Evolutionary conservation across 1,140 invertebrate genomes (phyloP).

Genomic region (Formica selysi): DNA sequence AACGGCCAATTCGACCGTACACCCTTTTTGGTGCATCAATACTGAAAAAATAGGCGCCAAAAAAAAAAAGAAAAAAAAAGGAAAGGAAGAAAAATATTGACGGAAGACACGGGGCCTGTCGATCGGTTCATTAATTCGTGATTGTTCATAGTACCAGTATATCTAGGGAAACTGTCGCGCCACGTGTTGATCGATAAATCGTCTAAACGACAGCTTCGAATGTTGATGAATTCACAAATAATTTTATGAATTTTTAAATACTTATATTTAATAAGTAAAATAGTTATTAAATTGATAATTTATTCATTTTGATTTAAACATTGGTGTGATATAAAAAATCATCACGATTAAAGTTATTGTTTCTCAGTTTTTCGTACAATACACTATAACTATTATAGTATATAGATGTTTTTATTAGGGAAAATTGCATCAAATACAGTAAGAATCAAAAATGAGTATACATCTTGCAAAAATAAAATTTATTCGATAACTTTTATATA

Average conservation of each 20-base stretch:
- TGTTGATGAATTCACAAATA: not conserved
- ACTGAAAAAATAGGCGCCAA: not conserved
- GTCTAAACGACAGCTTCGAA: not conserved
- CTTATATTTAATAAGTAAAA: not conserved
- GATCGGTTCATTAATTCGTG: conserved; percentile 61
- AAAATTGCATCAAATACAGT: no score
- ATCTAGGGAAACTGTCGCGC: not conserved
- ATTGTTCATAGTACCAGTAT: conserved; percentile 32
- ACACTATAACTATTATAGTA: no score
- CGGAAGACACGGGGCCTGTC: conserved; percentile 18
- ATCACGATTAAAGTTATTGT: not conserved
- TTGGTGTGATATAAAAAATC: no score
- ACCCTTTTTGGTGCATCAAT: not conserved
- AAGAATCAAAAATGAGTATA: no score
- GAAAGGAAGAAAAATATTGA: conserved; percentile 50
- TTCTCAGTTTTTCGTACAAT: not conserved
- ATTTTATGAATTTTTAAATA: not conserved
- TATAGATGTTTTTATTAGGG: no score
- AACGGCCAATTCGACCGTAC: not conserved
- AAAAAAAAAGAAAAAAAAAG: conserved; percentile 25
- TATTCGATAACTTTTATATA: no score
- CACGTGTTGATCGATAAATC: not conserved
- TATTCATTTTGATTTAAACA: not conserved
- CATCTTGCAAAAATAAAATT: no score
- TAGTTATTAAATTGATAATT: conserved; percentile 3